Evolutionary conservation across 2,888 invertebrate species (phyloP), one percentile per base, ranked within the genome.

Genomic region (Hipparchia semele): DNA sequence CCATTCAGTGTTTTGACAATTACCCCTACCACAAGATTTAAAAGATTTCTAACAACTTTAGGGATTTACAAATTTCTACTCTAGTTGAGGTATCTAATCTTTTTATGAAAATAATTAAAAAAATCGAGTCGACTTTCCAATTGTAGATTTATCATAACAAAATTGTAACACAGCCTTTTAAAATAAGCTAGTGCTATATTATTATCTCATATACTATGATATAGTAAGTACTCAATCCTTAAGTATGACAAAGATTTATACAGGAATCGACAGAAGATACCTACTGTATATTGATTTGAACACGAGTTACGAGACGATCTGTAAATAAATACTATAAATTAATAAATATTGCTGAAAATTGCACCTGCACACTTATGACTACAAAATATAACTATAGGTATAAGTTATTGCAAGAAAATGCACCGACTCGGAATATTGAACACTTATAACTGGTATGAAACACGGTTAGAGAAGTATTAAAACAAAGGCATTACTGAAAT

Each of bases 381-480:
- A 65, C 12, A 5, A 12, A 65, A 51, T 64, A 53, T 53, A 51
- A 46, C 39, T 39, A 65, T 49, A 49, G 33, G 51, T 53, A 53
- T 51, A 51, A 65, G 23, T 53, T 39, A 65, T 53, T 65, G 65
- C 65, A 53, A 53, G 12, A 33, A 65, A 51, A 53, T 65, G 51
- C 65, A 33, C 6, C 13, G 12, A 53, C 45, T 46, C 7, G 13
- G 46, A 62, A 9, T 62, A 13, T 62, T 46, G 46, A 62, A 62
- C 7, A 49, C 62, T 46, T 56, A 56, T 13, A 6, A 49, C 49
- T 49, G 49, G 49, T 49, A 49, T 49, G 49, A 49, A 6, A 49
- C 49, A 49, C 8, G 49, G 7, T 7, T 49, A 8, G 49, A 6
- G 7, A 49, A 6, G 49, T 49, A 49, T 49, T 49, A 49, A 7